Evolutionary conservation across 2,797 vertebrate species (phyloP).

Genomic region (Tadarida brasiliensis): DNA sequence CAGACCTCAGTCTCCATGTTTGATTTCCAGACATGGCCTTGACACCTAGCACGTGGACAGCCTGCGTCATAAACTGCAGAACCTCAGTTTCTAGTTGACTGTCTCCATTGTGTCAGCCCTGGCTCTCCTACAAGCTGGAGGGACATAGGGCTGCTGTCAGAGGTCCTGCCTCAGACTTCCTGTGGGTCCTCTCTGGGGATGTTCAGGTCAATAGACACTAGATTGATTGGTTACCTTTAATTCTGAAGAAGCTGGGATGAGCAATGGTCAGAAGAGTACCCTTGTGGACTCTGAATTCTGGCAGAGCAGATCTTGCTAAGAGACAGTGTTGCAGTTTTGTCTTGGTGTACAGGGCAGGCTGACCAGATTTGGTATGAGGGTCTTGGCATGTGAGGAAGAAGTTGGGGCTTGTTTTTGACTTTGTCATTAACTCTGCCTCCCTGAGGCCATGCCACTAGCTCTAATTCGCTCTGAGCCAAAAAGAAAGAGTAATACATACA

Average conservation of each 20-base stretch:
- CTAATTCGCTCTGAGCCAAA: background rate
- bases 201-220: background rate
- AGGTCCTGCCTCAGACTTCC: background rate
- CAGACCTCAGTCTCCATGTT: background rate
- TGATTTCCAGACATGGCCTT: slow-evolving; percentile 29
- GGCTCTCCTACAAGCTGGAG: background rate
- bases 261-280: background rate
- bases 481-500: background rate
- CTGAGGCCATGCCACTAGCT: background rate
- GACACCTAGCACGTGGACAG: background rate
- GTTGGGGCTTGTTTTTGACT: background rate
- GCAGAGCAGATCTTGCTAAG: background rate
- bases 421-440: background rate
- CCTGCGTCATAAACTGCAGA: background rate
- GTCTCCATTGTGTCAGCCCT: background rate
- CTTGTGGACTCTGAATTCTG: background rate
- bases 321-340: background rate
- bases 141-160: background rate
- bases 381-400: background rate
- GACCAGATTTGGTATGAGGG: background rate
- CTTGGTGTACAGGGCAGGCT: background rate
- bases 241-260: background rate
- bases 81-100: background rate
- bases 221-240: background rate
- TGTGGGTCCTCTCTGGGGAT: background rate